Percentiles rank a stretch among this genome's conserved stretches.
phyloP scores from a whole-genome alignment of 2,797 vertebrate species.

The Semaprochilodus insignis region DNA sequence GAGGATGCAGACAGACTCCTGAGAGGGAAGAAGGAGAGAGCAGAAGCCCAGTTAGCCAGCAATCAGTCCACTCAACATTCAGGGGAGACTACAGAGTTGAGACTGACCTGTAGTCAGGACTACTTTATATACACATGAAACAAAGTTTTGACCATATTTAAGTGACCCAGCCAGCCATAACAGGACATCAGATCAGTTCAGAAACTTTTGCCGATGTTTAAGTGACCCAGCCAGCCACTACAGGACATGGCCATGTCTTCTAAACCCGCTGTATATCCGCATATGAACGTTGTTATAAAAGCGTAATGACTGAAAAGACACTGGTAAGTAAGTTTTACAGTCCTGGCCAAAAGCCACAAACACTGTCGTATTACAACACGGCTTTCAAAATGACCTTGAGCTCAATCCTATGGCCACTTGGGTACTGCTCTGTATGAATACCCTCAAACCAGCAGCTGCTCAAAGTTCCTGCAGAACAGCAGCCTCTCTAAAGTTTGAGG shows the following conservation, averaged over 20 bases:
- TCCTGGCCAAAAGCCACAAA: background rate
- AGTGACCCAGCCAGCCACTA: background rate
- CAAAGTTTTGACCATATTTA: too few relatives aligned
- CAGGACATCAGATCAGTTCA: too few relatives aligned
- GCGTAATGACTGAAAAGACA: background rate
- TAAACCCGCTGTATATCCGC: background rate
- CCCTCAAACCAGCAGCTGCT: background rate
- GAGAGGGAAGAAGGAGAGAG: conserved; percentile 23
- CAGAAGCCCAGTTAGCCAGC: background rate
- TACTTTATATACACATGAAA: background rate
- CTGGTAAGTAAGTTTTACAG: background rate
- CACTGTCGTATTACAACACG: background rate
- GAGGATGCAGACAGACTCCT: conserved; percentile 81
- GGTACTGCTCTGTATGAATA: background rate
- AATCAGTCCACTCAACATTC: background rate
- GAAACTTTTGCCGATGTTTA: too few relatives aligned
- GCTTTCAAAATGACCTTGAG: conserved; percentile 55
- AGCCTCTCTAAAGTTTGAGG: background rate
- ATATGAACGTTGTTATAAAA: background rate
- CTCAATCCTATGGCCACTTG: conserved; percentile 11
- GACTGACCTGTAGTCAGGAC: background rate
- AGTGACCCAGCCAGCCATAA: background rate
- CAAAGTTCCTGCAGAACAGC: conserved; percentile 2
- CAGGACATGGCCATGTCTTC: background rate
- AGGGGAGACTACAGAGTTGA: background rate